Conservation (phyloP, 2,888 invertebrate genomes). For the Hypena proboscidalis region DNA sequence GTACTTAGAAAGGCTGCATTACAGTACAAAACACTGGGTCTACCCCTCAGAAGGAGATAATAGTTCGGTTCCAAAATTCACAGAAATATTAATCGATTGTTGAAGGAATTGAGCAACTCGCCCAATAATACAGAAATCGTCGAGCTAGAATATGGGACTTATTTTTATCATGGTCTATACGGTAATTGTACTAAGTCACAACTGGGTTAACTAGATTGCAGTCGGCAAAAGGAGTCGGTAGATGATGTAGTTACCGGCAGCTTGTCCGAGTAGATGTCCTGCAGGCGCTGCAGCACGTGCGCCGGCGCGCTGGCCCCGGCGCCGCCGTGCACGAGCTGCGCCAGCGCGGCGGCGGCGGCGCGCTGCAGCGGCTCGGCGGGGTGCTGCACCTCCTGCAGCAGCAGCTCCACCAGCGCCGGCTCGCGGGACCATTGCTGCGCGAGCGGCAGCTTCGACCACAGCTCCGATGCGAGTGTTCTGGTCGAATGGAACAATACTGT, state of each 20-base stretch:
- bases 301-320: conserved; percentile 58
- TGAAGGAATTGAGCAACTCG: too few relatives aligned
- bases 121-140: neutral
- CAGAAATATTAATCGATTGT: too few relatives aligned
- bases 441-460: conserved; percentile 67
- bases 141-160: too few relatives aligned
- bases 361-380: conserved; percentile 93
- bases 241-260: conserved; percentile 86
- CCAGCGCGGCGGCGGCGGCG: conserved; percentile 92
- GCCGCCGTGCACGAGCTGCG: conserved; percentile 84
- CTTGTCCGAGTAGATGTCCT: conserved; percentile 91
- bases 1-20: too few relatives aligned
- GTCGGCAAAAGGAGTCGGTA: neutral
- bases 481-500: neutral
- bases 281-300: conserved; percentile 86
- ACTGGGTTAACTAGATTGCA: too few relatives aligned
- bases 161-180: too few relatives aligned
- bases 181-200: too few relatives aligned
- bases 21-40: too few relatives aligned
- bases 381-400: conserved; percentile 91
- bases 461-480: conserved; percentile 71
- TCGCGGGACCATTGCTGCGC: conserved; percentile 56
- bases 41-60: too few relatives aligned
- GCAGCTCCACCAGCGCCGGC: conserved; percentile 79
- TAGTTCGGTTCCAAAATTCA: too few relatives aligned